Evolutionary conservation across 2,797 vertebrate genomes (phyloP), one percentile per base, ranked within the genome.

Genomic region (Channa striata): DNA sequence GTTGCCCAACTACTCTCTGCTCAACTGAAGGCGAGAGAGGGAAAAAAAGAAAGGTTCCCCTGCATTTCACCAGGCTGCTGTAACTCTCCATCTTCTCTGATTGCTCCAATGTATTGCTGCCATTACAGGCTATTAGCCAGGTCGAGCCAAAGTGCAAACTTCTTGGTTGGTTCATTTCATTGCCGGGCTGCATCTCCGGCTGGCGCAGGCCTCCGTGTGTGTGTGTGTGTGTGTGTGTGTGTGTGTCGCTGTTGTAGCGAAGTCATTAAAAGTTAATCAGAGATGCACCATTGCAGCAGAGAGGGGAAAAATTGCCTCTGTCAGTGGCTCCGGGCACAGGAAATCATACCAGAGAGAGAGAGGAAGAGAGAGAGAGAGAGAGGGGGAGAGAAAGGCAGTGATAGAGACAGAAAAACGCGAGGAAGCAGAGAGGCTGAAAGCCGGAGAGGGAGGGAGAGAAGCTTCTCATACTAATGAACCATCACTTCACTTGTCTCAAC

Each of bases 231-330:
- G n/a, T n/a, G n/a, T n/a, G n/a, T n/a, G n/a, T n/a, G n/a, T 72
- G 80, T 69, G 80, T 81, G 44, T 72, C 75, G 49, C 68, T 77
- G 82, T 75, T 78, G 75, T 61, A 84, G 74, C 77, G 72, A 63
- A 87, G 81, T 85, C 89, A 90, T 92, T 87, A 92, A 93, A 91
- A 90, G 86, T 90, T 91, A 86, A 93, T 91, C 88, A 89, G 81
- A 86, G 82, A 89, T 82, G 86, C 90, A 86, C 74, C 88, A 77
- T 83, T 89, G 89, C 89, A 87, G 82, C 72, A 76, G 84, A 90
- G 80, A 81, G 80, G 71, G 84, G 53, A 81, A 87, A 84, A 90
- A 89, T 89, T 90, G 84, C 81, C 81, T 91, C 81, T 89, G 90
- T 92, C 87, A 90, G 85, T 89, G 88, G 89, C 91, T 91, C 70